phyloP scores from a whole-genome alignment of 1,140 invertebrate species.

The Augochlora pura region DNA sequence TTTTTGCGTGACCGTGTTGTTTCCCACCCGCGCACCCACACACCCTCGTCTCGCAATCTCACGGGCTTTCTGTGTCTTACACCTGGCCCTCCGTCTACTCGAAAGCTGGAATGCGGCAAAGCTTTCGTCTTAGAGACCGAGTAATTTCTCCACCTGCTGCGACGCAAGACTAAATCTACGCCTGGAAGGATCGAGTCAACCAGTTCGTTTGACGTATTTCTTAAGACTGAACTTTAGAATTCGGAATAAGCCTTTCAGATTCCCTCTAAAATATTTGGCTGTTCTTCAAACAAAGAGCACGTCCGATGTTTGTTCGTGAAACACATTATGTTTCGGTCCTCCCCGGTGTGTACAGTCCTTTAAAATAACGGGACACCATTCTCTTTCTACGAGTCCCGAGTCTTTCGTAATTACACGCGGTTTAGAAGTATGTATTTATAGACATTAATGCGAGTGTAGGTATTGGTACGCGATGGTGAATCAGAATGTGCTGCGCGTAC shows the following conservation, averaged over 20 bases:
- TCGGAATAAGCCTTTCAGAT: too few relatives aligned
- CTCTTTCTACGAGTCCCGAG: neutral
- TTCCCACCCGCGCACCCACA: neutral
- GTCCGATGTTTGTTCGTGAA: too few relatives aligned
- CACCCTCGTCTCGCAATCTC: neutral
- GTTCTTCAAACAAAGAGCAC: too few relatives aligned
- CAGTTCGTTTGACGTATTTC: too few relatives aligned
- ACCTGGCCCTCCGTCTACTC: neutral
- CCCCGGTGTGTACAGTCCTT: neutral
- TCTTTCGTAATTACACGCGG: neutral
- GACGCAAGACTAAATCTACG: too few relatives aligned
- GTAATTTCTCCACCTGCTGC: neutral
- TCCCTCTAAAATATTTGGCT: too few relatives aligned
- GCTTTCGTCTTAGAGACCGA: neutral
- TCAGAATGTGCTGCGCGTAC: neutral
- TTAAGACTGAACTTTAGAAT: too few relatives aligned
- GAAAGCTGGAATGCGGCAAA: neutral
- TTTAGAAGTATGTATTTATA: neutral
- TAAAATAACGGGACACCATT: neutral
- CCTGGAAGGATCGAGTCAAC: too few relatives aligned
- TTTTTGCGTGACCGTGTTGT: constrained; percentile 25
- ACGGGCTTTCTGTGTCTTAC: neutral
- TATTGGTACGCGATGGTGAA: neutral
- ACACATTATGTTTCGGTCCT: too few relatives aligned
- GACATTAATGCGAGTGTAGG: neutral